Conservation (phyloP, 2,113 vertebrate genomes). For the Microcebus jonahi region DNA sequence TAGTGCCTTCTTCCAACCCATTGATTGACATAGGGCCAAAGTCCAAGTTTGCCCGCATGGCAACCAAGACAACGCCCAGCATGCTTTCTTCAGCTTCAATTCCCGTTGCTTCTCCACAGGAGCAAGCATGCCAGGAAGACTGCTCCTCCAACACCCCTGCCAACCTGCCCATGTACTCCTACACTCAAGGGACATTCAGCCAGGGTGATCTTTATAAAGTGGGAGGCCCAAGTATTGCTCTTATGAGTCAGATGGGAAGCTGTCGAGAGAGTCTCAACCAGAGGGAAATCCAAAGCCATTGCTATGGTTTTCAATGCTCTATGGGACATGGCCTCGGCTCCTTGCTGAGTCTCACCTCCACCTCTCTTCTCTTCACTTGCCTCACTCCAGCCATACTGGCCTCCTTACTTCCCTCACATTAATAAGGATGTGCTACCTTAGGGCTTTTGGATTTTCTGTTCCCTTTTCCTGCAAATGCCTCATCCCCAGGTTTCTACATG, state of each 20-base stretch:
- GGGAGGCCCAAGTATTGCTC: not conserved
- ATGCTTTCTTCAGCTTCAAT: not conserved
- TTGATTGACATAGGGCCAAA: not conserved
- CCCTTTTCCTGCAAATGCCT: not conserved
- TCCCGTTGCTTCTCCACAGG: not conserved
- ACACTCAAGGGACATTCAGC: not conserved
- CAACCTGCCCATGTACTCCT: not conserved
- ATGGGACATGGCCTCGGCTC: rapidly evolving
- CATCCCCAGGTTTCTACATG: not conserved
- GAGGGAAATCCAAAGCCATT: not conserved
- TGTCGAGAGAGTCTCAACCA: not conserved
- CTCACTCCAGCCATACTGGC: rapidly evolving
- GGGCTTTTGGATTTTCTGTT: not conserved
- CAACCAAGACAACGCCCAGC: not conserved
- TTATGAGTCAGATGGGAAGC: not conserved
- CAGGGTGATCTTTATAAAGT: not conserved
- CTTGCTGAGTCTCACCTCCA: not conserved
- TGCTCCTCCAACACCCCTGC: rapidly evolving
- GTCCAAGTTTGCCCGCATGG: not conserved
- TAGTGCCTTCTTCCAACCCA: not conserved
- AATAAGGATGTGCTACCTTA: not conserved
- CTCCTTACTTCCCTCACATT: not conserved
- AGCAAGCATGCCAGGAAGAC: not conserved
- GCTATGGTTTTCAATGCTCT: not conserved
- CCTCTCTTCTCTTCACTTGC: not conserved